These are phyloP conservation scores for Cossypha dichroa DNA, from an alignment of 2,797 vertebrate species.

Conservation along the genomic window DNA sequence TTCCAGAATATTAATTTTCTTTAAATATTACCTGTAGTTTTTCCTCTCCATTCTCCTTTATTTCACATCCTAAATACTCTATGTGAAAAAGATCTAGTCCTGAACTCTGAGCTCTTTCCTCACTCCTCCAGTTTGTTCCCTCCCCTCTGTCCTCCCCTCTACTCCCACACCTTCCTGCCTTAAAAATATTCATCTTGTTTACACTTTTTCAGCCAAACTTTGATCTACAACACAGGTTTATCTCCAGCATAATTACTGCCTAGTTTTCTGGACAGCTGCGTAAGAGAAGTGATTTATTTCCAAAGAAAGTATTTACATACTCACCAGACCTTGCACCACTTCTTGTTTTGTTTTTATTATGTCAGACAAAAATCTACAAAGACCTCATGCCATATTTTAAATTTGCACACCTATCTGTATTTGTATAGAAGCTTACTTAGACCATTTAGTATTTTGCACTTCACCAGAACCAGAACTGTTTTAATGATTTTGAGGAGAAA, in stretches of 20 bases:
- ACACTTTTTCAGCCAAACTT: neutral
- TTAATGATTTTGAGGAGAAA: neutral
- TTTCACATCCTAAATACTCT: neutral
- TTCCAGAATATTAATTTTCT: neutral
- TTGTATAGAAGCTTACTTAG: neutral
- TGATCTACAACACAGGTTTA: neutral
- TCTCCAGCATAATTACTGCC: neutral
- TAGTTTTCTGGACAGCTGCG: neutral
- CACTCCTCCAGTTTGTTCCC: neutral
- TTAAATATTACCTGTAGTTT: neutral
- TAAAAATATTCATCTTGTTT: neutral
- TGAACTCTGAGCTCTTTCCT: neutral
- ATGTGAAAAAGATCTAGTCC: neutral
- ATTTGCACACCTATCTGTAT: neutral
- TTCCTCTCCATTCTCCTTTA: neutral
- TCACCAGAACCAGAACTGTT: neutral
- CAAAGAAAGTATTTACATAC: neutral
- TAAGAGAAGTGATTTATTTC: neutral
- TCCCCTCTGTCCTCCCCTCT: neutral
- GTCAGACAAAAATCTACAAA: neutral
- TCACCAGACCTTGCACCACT: neutral
- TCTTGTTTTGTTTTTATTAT: neutral
- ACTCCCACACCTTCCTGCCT: neutral
- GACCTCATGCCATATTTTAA: neutral
- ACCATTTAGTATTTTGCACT: neutral